Percentiles rank a stretch among this genome's conserved stretches.
phyloP scores from a whole-genome alignment of 1,140 invertebrate species.

The Bombus cullumanus region DNA sequence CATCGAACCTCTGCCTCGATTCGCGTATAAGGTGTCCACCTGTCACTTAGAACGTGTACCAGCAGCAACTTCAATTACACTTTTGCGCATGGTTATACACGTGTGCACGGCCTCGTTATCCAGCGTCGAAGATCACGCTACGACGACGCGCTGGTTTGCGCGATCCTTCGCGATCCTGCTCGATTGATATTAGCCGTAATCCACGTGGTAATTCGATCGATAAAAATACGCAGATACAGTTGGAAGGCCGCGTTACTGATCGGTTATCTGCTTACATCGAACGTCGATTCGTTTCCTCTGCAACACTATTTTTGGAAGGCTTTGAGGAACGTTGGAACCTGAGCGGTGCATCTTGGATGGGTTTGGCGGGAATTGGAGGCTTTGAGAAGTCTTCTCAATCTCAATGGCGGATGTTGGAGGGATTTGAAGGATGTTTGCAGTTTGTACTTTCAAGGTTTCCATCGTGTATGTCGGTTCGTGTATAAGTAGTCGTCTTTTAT shows the following conservation, averaged over 20 bases:
- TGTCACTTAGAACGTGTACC: conserved; percentile 75
- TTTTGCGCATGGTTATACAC: conserved; percentile 7
- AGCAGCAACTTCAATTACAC: conserved; percentile 77
- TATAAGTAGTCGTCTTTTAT: too few species aligned
- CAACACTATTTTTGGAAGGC: not conserved
- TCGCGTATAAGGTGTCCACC: conserved; percentile 77
- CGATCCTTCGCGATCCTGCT: conserved; percentile 5
- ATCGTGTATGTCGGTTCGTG: too few species aligned
- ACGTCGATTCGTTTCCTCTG: not conserved
- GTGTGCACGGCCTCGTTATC: conserved; percentile 35
- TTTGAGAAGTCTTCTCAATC: too few species aligned
- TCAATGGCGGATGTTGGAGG: too few species aligned
- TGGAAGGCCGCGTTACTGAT: not conserved
- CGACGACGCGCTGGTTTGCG: not conserved
- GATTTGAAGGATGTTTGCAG: too few species aligned
- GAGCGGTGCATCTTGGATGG: too few species aligned
- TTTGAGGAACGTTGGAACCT: not conserved
- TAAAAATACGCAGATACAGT: not conserved
- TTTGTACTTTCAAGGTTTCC: too few species aligned
- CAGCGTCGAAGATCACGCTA: not conserved
- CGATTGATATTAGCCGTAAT: conserved; percentile 45
- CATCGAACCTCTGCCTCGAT: not conserved
- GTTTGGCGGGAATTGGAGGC: too few species aligned
- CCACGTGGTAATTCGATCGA: conserved; percentile 41
- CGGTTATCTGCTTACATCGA: conserved; percentile 8